phyloP scores from a whole-genome alignment of 1,140 invertebrate species.

The Vanessa tameamea region DNA sequence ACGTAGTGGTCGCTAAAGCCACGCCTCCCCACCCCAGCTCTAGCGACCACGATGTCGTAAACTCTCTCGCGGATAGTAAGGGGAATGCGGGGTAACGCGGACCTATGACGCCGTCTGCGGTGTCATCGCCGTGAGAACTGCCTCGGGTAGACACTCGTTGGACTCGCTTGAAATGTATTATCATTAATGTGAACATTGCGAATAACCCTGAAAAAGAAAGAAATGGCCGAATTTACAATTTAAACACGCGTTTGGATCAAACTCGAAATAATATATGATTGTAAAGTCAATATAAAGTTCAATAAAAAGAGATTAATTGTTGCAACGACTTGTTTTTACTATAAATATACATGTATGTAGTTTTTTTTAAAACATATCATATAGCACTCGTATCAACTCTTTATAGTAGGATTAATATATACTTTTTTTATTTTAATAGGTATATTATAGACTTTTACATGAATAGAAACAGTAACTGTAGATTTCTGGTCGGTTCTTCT shows the following conservation, averaged over 20 bases:
- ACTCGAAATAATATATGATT: no score
- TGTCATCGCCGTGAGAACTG: constrained; percentile 81
- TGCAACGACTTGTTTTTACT: no score
- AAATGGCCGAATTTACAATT: not conserved
- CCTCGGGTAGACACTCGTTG: constrained; percentile 83
- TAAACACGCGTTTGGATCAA: not conserved
- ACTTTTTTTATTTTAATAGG: no score
- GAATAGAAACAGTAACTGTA: no score
- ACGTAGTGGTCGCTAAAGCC: constrained; percentile 87
- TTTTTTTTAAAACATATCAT: no score
- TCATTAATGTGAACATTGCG: constrained; percentile 92
- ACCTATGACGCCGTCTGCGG: constrained; percentile 86
- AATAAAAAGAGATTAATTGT: no score
- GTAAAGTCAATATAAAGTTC: no score
- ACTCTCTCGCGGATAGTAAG: constrained; percentile 84
- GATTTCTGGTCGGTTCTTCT: no score
- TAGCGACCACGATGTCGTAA: constrained; percentile 90
- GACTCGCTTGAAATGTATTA: constrained; percentile 93
- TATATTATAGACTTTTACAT: no score
- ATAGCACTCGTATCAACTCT: no score
- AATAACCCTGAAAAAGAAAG: constrained; percentile 87
- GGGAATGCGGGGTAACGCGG: constrained; percentile 68
- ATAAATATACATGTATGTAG: no score
- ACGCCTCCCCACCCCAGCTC: constrained; percentile 92
- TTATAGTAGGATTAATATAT: no score